Evolutionary conservation across 2,797 vertebrate genomes (phyloP).

Genomic region (Parauchenoglanis ngamensis): DNA sequence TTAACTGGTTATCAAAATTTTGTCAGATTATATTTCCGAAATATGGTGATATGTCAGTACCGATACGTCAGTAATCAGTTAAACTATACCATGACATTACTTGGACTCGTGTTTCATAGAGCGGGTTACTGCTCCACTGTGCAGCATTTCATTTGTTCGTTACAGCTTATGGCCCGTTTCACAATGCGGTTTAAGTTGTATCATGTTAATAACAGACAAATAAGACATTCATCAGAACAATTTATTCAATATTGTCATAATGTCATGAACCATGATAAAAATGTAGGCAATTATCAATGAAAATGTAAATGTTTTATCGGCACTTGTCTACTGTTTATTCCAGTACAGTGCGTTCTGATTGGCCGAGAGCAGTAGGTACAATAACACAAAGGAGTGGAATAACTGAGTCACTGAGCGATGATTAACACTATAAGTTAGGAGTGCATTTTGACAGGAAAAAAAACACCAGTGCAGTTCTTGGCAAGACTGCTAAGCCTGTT

Average conservation of each 20-base stretch:
- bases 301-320: not conserved
- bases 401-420: not conserved
- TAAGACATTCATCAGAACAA: not conserved
- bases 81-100: not conserved
- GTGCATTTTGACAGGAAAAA: not conserved
- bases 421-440: slow-evolving; percentile 23
- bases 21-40: not conserved
- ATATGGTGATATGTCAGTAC: not conserved
- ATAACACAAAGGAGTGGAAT: slow-evolving; percentile 17
- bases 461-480: not conserved
- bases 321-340: not conserved
- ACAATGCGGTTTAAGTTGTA: not conserved
- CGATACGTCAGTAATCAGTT: not conserved
- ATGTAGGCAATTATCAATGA: slow-evolving; percentile 8
- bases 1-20: not conserved
- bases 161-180: not conserved
- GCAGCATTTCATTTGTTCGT: not conserved
- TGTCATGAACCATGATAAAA: not conserved
- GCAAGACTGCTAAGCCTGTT: not conserved
- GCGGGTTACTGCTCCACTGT: too few species aligned
- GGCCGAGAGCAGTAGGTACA: slow-evolving; percentile 12
- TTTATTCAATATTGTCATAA: slow-evolving; percentile 28
- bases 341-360: slow-evolving; percentile 19
- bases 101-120: too few species aligned
- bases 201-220: not conserved